These are phyloP conservation scores for Mesorhabditis spiculigera DNA, from an alignment of 2,888 invertebrate genomes.

Conservation along the genomic window DNA sequence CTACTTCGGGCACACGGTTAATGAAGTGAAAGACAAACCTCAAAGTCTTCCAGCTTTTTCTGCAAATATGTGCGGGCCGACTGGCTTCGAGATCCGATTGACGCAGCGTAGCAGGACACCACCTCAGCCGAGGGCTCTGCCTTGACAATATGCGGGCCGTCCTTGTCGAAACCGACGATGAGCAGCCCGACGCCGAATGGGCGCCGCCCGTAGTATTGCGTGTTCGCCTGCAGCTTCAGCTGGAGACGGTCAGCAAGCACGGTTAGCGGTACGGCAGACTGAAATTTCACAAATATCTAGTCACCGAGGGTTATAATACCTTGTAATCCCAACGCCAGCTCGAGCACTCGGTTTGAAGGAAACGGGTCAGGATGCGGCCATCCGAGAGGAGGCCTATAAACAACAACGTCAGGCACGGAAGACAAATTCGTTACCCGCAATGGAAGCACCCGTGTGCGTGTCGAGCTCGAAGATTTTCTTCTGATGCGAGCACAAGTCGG, in stretches of 20 bases:
- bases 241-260: not conserved
- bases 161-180: conserved; percentile 80
- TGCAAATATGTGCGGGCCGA: conserved; percentile 95
- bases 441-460: conserved; percentile 89
- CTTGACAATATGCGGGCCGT: conserved; percentile 93
- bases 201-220: conserved; percentile 92
- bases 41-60: conserved; percentile 77
- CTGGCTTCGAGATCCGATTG: too few species aligned
- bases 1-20: not conserved
- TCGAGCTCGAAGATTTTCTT: conserved; percentile 96
- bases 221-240: conserved; percentile 84
- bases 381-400: conserved; percentile 82
- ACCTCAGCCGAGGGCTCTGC: conserved; percentile 96
- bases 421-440: conserved; percentile 66
- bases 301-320: conserved; percentile 16
- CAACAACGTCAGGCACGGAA: not conserved
- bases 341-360: conserved; percentile 90
- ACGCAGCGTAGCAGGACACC: too few species aligned
- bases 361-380: conserved; percentile 84
- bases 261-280: not conserved
- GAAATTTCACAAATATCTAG: not conserved
- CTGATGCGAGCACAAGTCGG: conserved; percentile 92
- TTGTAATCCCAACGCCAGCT: conserved; percentile 90
- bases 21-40: conserved; percentile 22
- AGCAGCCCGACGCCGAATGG: conserved; percentile 97